Percentiles rank a stretch among this genome's conserved stretches.
Evolutionary conservation across 2,888 invertebrate species (phyloP).

Genomic region (Hesperia comma): DNA sequence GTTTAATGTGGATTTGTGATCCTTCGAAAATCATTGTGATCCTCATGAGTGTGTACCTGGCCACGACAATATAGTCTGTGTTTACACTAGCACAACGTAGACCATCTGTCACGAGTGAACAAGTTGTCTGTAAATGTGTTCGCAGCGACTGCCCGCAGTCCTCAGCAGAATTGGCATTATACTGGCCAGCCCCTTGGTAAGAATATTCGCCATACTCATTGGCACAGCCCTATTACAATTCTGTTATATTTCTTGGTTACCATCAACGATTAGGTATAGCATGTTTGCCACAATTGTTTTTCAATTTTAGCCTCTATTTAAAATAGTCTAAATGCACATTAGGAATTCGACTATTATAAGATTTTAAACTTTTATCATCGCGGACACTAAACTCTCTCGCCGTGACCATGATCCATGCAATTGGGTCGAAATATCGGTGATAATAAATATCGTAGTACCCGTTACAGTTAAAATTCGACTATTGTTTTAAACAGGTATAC

Average conservation of each 20-base stretch:
- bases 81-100: conserved; percentile 76
- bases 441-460: too few relatives aligned
- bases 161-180: conserved; percentile 98
- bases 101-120: conserved; percentile 82
- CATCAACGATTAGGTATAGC: conserved; percentile 4
- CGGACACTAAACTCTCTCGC: too few relatives aligned
- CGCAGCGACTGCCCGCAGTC: conserved; percentile 97
- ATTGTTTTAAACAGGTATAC: too few relatives aligned
- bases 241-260: conserved; percentile 64
- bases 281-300: background rate
- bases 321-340: background rate
- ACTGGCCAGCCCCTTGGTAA: conserved; percentile 98
- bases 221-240: conserved; percentile 74
- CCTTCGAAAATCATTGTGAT: conserved; percentile 39
- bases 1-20: conserved; percentile 36
- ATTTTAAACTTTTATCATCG: too few relatives aligned
- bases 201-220: conserved; percentile 82
- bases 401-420: too few relatives aligned
- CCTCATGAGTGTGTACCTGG: conserved; percentile 52
- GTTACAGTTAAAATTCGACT: too few relatives aligned
- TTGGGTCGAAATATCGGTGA: too few relatives aligned
- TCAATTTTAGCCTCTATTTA: background rate
- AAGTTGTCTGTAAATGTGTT: conserved; percentile 86
- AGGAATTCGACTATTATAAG: background rate
- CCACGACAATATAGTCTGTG: conserved; percentile 79